Conservation (phyloP, 2,888 invertebrate genomes). For the Macrophya annulata region DNA sequence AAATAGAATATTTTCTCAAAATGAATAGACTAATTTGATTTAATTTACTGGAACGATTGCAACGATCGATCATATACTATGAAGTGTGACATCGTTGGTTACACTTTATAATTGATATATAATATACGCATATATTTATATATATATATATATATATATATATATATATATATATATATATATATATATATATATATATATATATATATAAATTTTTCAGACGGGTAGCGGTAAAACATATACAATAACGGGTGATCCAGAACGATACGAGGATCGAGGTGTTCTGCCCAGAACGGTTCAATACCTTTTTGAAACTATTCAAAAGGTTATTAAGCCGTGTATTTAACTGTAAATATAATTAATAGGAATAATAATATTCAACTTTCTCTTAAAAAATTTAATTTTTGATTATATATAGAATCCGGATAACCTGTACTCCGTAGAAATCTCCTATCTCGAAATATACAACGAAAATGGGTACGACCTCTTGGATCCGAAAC, state of each 20-base stretch:
- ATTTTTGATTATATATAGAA: slow-evolving; percentile 65
- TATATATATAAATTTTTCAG: slow-evolving; percentile 69
- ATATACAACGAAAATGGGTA: slow-evolving; percentile 83
- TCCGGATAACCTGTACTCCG: slow-evolving; percentile 73
- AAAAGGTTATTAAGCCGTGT: slow-evolving; percentile 72
- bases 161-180: background rate
- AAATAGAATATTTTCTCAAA: background rate
- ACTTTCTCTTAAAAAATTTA: slow-evolving; percentile 32
- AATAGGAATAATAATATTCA: background rate
- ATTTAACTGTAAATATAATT: slow-evolving; percentile 32
- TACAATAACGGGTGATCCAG: slow-evolving; percentile 80
- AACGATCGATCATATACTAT: background rate
- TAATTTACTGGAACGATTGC: background rate
- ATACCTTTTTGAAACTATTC: slow-evolving; percentile 79
- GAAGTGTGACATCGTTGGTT: background rate
- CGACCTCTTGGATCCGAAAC: slow-evolving; percentile 80
- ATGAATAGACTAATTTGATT: background rate
- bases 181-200: background rate
- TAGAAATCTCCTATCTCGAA: slow-evolving; percentile 81
- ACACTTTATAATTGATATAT: background rate
- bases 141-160: background rate
- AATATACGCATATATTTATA: too few species aligned
- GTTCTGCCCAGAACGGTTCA: slow-evolving; percentile 81
- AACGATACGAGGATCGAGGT: slow-evolving; percentile 79
- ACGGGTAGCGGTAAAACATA: slow-evolving; percentile 83